Evolutionary conservation across 2,113 vertebrate genomes (phyloP).

Genomic region (Tetraodon nigroviridis): DNA sequence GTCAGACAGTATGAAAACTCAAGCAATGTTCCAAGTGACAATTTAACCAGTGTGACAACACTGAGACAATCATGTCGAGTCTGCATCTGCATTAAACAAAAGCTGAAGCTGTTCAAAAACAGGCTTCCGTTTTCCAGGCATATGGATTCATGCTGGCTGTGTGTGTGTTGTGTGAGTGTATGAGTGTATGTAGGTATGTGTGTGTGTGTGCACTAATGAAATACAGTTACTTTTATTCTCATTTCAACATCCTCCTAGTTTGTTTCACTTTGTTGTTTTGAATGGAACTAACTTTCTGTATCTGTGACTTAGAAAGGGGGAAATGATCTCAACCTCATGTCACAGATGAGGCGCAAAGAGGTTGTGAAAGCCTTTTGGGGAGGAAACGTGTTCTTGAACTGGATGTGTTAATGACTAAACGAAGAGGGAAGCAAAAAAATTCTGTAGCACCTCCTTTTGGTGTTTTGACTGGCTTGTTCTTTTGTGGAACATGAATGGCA

Average conservation of each 20-base stretch:
- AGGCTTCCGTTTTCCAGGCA: background rate
- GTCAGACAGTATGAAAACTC: too few relatives aligned
- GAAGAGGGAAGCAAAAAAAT: conserved; percentile 33
- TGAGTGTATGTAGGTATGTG: too few relatives aligned
- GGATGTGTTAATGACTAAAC: conserved; percentile 65
- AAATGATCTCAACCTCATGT: conserved; percentile 22
- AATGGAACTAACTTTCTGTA: conserved; percentile 54
- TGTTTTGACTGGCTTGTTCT: conserved; percentile 35
- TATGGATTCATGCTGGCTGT: conserved; percentile 17
- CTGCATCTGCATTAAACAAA: too few relatives aligned
- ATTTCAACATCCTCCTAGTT: conserved; percentile 46
- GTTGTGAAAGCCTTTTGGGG: conserved; percentile 62
- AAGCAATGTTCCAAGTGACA: too few relatives aligned
- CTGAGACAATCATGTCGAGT: too few relatives aligned
- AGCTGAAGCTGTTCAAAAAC: too few relatives aligned
- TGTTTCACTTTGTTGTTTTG: conserved; percentile 24
- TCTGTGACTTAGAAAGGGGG: conserved; percentile 19
- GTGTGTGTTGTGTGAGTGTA: too few relatives aligned
- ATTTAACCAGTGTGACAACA: too few relatives aligned
- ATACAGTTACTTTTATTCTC: conserved; percentile 30
- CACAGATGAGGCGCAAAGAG: conserved; percentile 57
- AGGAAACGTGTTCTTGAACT: conserved; percentile 59
- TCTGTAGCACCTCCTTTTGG: conserved; percentile 41
- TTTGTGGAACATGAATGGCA: conserved; percentile 49
- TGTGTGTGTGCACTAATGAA: conserved; percentile 7